Evolutionary conservation across 1,140 invertebrate genomes (phyloP).

Genomic region (Conus betulinus): DNA sequence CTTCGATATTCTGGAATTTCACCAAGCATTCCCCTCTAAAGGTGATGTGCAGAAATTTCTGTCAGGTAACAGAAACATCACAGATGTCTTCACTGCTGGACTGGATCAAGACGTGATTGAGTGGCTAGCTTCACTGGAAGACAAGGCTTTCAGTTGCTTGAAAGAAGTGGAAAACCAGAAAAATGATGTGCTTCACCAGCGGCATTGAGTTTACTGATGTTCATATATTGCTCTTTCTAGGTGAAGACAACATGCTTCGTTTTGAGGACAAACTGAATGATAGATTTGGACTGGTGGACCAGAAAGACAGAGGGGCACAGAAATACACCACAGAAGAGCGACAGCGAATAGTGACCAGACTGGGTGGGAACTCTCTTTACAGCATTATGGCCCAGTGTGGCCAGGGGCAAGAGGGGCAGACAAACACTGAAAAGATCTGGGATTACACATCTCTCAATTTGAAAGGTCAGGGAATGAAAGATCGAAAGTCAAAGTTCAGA

Average conservation of each 20-base stretch:
- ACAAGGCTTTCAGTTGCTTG: constrained; percentile 5
- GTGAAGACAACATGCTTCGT: constrained; percentile 5
- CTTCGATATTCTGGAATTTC: constrained; percentile 39
- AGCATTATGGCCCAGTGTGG: constrained; percentile 7
- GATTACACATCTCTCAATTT: background rate
- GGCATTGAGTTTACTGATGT: background rate
- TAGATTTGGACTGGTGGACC: constrained; percentile 7
- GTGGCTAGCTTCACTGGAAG: background rate
- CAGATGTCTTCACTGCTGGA: constrained; percentile 10
- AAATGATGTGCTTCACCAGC: background rate
- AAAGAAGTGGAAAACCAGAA: background rate
- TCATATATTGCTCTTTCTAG: background rate
- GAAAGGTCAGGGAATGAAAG: background rate
- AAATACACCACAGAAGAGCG: constrained; percentile 18
- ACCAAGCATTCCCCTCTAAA: constrained; percentile 22
- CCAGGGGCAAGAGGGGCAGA: background rate
- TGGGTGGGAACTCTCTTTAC: constrained; percentile 29
- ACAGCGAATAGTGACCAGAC: background rate
- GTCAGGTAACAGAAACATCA: constrained; percentile 33
- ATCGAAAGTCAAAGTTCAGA: background rate
- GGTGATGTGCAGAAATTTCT: constrained; percentile 45
- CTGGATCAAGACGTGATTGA: background rate
- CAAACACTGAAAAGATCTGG: background rate
- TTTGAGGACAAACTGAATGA: constrained; percentile 10
- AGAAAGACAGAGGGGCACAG: background rate